phyloP scores from a whole-genome alignment of 1,140 invertebrate species.

The Diorhabda elongata region DNA sequence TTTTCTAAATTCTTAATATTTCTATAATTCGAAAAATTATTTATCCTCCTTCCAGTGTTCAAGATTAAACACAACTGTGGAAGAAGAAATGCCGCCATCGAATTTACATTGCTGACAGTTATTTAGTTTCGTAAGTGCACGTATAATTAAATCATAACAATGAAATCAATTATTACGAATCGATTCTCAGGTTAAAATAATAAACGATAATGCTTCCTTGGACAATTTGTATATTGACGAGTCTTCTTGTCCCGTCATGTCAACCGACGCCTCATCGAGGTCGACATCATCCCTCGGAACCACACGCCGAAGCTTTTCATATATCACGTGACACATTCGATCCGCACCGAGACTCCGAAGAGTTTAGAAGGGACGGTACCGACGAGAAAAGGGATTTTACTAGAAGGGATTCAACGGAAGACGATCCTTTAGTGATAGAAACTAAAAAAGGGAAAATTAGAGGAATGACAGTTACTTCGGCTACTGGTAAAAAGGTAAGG shows the following conservation, averaged over 20 bases:
- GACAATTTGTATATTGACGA: conserved; percentile 11
- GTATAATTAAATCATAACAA: neutral
- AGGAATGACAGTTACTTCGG: conserved; percentile 70
- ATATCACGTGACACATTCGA: conserved; percentile 45
- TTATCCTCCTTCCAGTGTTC: too few relatives aligned
- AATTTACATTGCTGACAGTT: conserved; percentile 31
- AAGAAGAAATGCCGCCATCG: conserved; percentile 29
- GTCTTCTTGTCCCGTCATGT: conserved; percentile 18
- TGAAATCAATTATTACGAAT: neutral
- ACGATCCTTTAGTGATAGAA: conserved; percentile 69
- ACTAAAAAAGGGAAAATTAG: conserved; percentile 75
- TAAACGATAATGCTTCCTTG: conserved; percentile 5
- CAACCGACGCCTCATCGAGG: conserved; percentile 39
- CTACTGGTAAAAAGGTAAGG: conserved; percentile 67
- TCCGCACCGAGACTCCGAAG: conserved; percentile 46
- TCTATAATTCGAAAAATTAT: too few relatives aligned
- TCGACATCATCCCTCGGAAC: conserved; percentile 42
- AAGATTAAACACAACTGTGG: conserved; percentile 7
- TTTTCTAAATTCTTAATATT: too few relatives aligned
- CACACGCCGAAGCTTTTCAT: conserved; percentile 42
- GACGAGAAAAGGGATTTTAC: conserved; percentile 44
- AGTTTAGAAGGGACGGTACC: conserved; percentile 45
- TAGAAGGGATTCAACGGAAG: conserved; percentile 44
- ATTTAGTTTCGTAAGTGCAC: neutral
- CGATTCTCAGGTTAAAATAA: neutral